Evolutionary conservation across 2,888 invertebrate genomes (phyloP), one percentile per base, ranked within the genome.

Genomic region (Zelleria hepariella): DNA sequence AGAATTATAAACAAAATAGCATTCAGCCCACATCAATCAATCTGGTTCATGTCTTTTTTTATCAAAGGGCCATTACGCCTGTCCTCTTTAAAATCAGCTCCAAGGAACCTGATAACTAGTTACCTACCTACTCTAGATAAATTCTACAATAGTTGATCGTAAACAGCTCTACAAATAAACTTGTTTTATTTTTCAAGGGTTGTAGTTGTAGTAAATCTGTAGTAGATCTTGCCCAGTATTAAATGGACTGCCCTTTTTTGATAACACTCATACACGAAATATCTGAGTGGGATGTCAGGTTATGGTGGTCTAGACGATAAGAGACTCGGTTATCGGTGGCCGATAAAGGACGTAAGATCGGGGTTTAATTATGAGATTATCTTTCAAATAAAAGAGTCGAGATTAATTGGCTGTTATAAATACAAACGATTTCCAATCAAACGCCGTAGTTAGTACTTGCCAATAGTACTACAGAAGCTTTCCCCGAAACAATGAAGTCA

Each of bases 401-500:
- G 32, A 42, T 42, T 42, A 42, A 42, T n/a, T 42, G 15, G 32
- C 32, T 15, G 0, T 15, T 42, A 42, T 42, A 42, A 42, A 42
- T 42, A 42, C 32, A 42, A 42, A 42, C 32, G 32, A 42, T 42
- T 42, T 42, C 32, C 15, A 42, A 4, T 42, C 15, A 2, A 10
- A 42, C 32, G 10, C 15, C 32, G 4, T 42, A 42, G 32, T 42
- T 15, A 15, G 10, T 42, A 42, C 32, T 5, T 42, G 4, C 15
- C 32, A 3, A 42, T 32, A 15, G 32, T 42, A 15, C 32, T 42
- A 42, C 5, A 42, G 32, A 42, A 42, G 32, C 15, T 2, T 42
- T 42, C 32, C 24, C 21, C 52, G 42, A 26, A 54, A 59, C 53
- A 48, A 65, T 61, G 63, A 62, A 73, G 71, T 72, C 66, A 61